A percentile compares a stretch with the other conserved stretches of the same genome.
Evolutionary conservation across 2,888 invertebrate genomes (phyloP).

Genomic region (Ormyrus labotus): DNA sequence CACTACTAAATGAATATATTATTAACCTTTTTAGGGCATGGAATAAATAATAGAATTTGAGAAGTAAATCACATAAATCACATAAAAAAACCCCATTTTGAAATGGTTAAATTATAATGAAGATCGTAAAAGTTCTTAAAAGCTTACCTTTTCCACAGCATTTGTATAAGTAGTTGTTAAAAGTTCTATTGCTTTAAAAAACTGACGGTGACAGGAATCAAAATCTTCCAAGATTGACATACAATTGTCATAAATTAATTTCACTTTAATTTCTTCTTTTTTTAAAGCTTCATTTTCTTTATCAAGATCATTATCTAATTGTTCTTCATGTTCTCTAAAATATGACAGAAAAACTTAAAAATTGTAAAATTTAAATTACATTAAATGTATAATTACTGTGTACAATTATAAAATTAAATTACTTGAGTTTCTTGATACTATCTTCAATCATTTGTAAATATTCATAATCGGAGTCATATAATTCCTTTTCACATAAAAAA

Average conservation of each 20-base stretch:
- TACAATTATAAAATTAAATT: constrained; percentile 36
- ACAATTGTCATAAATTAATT: constrained; percentile 62
- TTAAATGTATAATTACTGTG: no score
- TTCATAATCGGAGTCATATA: constrained; percentile 63
- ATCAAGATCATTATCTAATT: constrained; percentile 63
- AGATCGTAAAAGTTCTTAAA: not conserved
- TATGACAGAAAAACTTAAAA: constrained; percentile 14
- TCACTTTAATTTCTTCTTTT: constrained; percentile 61
- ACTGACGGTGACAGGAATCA: constrained; percentile 60
- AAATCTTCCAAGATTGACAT: constrained; percentile 60
- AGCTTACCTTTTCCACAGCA: constrained; percentile 66
- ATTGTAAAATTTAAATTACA: not conserved
- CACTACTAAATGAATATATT: no score
- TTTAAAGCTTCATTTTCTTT: constrained; percentile 58
- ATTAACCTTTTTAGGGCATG: no score
- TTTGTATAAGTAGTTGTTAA: constrained; percentile 66
- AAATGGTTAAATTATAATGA: no score
- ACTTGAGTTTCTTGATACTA: constrained; percentile 66
- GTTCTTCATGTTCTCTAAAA: constrained; percentile 60
- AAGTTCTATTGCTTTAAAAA: constrained; percentile 63
- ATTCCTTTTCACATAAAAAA: constrained; percentile 62
- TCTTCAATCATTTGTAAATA: constrained; percentile 64
- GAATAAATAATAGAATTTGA: no score
- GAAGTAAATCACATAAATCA: no score
- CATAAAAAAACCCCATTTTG: no score